A percentile compares a stretch with the other conserved stretches of the same genome.
Evolutionary conservation across 2,113 vertebrate species (phyloP).

Genomic region (Murina feae): DNA sequence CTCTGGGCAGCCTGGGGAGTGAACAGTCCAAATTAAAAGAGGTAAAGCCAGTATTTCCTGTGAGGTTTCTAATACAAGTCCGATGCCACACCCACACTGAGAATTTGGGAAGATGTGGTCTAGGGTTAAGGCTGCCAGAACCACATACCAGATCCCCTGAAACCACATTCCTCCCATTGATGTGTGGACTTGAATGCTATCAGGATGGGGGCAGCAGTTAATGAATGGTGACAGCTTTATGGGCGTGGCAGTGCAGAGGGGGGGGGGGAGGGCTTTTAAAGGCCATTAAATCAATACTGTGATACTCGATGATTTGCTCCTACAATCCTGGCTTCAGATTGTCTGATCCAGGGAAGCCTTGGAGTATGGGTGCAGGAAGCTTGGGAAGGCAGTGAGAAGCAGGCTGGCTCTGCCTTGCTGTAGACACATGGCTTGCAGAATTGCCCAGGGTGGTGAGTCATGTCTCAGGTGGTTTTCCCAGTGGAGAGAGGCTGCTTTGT

Average conservation of each 20-base stretch:
- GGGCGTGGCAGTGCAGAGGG: background rate
- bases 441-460: background rate
- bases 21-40: conserved; percentile 29
- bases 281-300: conserved; percentile 64
- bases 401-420: background rate
- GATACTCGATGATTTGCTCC: conserved; percentile 55
- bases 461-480: background rate
- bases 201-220: conserved; percentile 19
- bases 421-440: background rate
- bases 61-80: background rate
- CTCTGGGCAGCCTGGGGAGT: conserved; percentile 25
- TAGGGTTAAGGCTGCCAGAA: background rate
- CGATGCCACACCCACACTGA: accelerated
- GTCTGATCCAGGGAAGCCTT: background rate
- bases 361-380: accelerated
- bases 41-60: background rate
- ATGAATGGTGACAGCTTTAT: conserved; percentile 68
- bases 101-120: background rate
- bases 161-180: background rate
- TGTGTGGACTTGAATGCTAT: background rate
- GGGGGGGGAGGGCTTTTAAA: conserved; percentile 47
- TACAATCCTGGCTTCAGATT: background rate
- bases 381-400: background rate
- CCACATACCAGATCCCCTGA: background rate
- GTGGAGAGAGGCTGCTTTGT: background rate